These are phyloP conservation scores for Triplophysa bombifrons DNA, from an alignment of 2,797 vertebrate genomes.

Conservation along the genomic window DNA sequence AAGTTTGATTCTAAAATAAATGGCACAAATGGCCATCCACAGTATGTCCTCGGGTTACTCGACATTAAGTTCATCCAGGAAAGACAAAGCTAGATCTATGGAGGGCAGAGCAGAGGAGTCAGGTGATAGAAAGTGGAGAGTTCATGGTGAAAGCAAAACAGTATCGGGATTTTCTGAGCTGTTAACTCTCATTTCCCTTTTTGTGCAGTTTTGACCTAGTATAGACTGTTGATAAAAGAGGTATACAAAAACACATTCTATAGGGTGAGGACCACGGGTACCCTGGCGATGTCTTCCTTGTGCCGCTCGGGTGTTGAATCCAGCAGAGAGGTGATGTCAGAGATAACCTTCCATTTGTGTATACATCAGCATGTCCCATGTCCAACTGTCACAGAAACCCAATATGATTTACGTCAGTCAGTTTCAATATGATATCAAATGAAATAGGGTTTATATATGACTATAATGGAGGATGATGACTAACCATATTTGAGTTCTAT, in stretches of 20 bases:
- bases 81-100: constrained; percentile 47
- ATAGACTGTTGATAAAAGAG: no score
- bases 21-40: neutral
- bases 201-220: neutral
- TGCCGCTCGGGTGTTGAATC: constrained; percentile 23
- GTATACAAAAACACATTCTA: neutral
- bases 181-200: constrained; percentile 10
- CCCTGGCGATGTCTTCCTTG: constrained; percentile 12
- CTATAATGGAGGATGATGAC: neutral
- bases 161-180: no score
- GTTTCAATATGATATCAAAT: neutral
- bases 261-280: neutral
- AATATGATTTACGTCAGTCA: constrained; percentile 1
- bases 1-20: neutral
- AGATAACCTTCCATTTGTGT: constrained; percentile 51
- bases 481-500: neutral
- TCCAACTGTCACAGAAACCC: constrained; percentile 44
- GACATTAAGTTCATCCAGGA: constrained; percentile 46
- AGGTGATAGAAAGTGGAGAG: neutral
- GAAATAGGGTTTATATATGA: neutral
- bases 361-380: constrained; percentile 36
- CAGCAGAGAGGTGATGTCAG: constrained; percentile 51
- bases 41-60: constrained; percentile 19
- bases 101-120: constrained; percentile 13
- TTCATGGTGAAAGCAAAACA: neutral